Base-by-base conservation (phyloP, 1,140 invertebrate genomes). In the Hirudo medicinalis region DNA sequence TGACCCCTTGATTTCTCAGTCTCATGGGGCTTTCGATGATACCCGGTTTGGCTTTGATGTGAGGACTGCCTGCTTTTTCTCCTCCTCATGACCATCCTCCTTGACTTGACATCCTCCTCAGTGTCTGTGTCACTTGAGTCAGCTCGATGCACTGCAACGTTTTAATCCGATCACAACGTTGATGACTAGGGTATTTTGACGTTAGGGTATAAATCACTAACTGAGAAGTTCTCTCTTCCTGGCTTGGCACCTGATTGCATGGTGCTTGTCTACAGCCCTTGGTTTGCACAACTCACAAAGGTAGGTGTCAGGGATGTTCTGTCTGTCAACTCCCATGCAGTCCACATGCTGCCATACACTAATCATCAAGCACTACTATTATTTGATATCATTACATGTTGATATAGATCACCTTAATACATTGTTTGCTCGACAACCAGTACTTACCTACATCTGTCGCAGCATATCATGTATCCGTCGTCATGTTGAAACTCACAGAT, bases 391-490 rank as follows among this genome's bases (percentile, higher is more conserved):
- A 13, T 15, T 13, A 9, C 11, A 49, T 13, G 6, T 49, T 2
- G 9, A 49, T 5, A 13, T 13, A 9, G 13, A 49, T 49, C 15
- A 40, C 40, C 40, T 4, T 40, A 11, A 40, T 11, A 11, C 11
- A 6, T 11, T 11, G 43, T 8, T 49, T 13, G 15, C 43, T 49
- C 15, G 9, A 9, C 11, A 19, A 49, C 8, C 25, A 6, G n/a
- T 20, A 71, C 70, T 60, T 15, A 73, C 72, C 86, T 84, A 79
- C 89, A 90, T 32, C 69, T 22, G 43, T 73, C 72, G 83, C 94
- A 97, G 82, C 92, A 94, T 70, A 97, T 95, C 94, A 97, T 97
- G 79, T 95, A 97, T 11, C 93, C 94, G 83, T 97, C 94, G 80
- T 97, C 94, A 80, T 96, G 93, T 54, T 91, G 87, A 77, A 92